Percentiles rank a stretch among this genome's conserved stretches.
phyloP scores from a whole-genome alignment of 1,140 invertebrate species.

The Eulimnadia texana region DNA sequence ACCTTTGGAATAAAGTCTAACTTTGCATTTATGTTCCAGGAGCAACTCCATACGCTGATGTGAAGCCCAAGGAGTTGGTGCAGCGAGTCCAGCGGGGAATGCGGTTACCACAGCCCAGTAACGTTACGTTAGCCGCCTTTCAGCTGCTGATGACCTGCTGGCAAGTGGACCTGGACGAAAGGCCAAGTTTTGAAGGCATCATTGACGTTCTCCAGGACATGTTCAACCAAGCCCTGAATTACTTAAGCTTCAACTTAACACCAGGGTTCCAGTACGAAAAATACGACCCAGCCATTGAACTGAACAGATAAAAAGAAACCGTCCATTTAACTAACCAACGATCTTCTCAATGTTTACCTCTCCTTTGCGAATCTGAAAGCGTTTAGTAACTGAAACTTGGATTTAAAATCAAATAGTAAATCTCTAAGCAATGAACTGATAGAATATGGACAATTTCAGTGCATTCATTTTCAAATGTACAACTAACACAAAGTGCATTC shows the following conservation, averaged over 20 bases:
- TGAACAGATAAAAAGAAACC: neutral
- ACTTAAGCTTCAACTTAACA: conserved; percentile 10
- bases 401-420: too few species aligned
- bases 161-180: conserved; percentile 62
- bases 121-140: conserved; percentile 54
- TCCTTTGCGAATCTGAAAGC: neutral
- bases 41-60: conserved; percentile 56
- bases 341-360: neutral
- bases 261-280: conserved; percentile 12
- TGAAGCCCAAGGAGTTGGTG: conserved; percentile 47
- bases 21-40: conserved; percentile 29
- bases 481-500: too few species aligned
- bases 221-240: conserved; percentile 16
- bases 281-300: conserved; percentile 7
- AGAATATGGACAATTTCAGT: too few species aligned
- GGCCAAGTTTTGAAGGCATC: conserved; percentile 50
- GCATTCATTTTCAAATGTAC: too few species aligned
- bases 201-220: conserved; percentile 18
- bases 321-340: neutral
- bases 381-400: too few species aligned
- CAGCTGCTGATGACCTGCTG: conserved; percentile 70
- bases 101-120: conserved; percentile 51
- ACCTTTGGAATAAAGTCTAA: too few species aligned
- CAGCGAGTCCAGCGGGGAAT: conserved; percentile 48
- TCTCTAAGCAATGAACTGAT: too few species aligned